Percentiles rank a stretch among this genome's conserved stretches.
phyloP scores from a whole-genome alignment of 2,888 invertebrate genomes.

The Zele albiditarsus region DNA sequence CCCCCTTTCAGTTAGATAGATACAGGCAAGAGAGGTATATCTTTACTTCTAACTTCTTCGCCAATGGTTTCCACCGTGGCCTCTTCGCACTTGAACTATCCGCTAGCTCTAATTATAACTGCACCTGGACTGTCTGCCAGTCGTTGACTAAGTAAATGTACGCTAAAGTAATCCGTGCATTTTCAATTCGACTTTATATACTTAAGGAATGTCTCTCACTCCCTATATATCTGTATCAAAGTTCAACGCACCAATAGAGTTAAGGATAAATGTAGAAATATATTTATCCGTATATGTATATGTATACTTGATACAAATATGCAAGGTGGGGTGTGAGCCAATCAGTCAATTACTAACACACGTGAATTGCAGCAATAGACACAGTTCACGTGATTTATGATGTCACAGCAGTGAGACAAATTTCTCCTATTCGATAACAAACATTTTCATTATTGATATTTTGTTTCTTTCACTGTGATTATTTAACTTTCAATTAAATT shows the following conservation, averaged over 20 bases:
- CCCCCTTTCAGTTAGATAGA: not conserved
- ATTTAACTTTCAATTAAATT: not conserved
- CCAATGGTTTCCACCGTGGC: conserved; percentile 8
- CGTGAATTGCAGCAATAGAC: not conserved
- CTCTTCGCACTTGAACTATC: conserved; percentile 43
- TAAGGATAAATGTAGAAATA: not conserved
- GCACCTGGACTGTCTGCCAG: conserved; percentile 39
- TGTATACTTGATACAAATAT: not conserved
- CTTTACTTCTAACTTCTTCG: not conserved
- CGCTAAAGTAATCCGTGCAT: conserved; percentile 1
- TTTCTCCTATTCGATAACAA: not conserved
- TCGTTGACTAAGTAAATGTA: not conserved
- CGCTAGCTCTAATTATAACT: conserved; percentile 44
- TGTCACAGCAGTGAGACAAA: conserved; percentile 2
- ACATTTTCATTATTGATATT: not conserved
- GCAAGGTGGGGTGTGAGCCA: not conserved
- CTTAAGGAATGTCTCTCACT: not conserved
- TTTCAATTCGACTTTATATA: not conserved
- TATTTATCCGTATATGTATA: not conserved
- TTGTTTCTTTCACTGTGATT: not conserved
- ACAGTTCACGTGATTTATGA: conserved; percentile 4
- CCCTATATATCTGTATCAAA: not conserved
- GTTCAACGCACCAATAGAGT: not conserved
- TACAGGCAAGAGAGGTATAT: not conserved
- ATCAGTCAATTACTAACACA: not conserved